Conservation (phyloP, 2,797 vertebrate genomes). For the Pogoniulus pusillus region DNA sequence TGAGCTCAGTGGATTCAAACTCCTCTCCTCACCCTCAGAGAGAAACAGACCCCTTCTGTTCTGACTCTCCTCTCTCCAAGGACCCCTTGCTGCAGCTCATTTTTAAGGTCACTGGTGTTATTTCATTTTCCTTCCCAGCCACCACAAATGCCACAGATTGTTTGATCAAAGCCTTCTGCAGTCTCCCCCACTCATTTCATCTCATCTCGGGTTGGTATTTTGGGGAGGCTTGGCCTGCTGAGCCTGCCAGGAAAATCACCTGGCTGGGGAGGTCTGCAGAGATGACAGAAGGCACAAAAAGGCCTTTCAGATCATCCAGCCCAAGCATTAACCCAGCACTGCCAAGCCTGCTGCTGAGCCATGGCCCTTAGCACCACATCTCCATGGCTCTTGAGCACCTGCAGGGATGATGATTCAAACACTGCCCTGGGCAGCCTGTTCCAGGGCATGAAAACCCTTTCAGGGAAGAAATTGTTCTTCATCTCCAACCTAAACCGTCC, state of each 20-base stretch:
- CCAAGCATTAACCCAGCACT: too few relatives aligned
- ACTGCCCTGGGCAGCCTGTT: too few relatives aligned
- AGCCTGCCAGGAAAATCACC: neutral
- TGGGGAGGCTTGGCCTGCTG: neutral
- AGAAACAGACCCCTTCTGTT: neutral
- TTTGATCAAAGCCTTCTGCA: constrained; percentile 14
- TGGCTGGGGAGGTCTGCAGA: neutral
- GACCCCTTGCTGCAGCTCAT: constrained; percentile 11
- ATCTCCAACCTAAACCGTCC: too few relatives aligned
- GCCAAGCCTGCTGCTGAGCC: too few relatives aligned
- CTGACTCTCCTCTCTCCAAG: neutral
- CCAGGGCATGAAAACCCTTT: neutral
- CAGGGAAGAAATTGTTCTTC: too few relatives aligned
- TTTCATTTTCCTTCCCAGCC: constrained; percentile 46
- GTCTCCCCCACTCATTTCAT: neutral
- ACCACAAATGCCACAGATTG: constrained; percentile 31
- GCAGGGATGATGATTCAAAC: too few relatives aligned
- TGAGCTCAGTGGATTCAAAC: constrained; percentile 29
- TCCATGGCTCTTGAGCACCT: too few relatives aligned
- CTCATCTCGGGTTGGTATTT: constrained; percentile 23
- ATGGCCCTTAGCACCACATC: too few relatives aligned
- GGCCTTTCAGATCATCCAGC: too few relatives aligned
- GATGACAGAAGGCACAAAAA: neutral
- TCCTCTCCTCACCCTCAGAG: neutral
- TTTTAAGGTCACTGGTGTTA: constrained; percentile 40